These are phyloP conservation scores for Polyommatus iphigenia DNA, from an alignment of 2,888 invertebrate species.

Conservation along the genomic window DNA sequence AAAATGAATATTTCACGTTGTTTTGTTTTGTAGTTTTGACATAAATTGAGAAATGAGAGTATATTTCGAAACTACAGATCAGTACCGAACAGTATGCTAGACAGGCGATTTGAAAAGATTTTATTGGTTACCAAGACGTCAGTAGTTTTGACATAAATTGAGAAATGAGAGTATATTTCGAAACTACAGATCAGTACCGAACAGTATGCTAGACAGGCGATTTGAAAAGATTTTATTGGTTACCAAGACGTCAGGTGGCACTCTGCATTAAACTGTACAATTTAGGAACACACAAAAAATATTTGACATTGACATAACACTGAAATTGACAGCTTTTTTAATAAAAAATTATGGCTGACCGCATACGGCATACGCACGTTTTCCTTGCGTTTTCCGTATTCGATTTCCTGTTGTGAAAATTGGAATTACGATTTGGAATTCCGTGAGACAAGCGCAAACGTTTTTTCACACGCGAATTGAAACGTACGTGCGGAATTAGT, in stretches of 20 bases:
- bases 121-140: not conserved
- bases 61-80: not conserved
- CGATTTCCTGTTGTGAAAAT: no score
- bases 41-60: not conserved
- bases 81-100: not conserved
- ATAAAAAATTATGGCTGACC: no score
- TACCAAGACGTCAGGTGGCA: not conserved
- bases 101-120: not conserved
- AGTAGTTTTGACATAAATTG: not conserved
- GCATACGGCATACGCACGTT: no score
- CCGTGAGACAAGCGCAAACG: no score
- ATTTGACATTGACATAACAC: not conserved
- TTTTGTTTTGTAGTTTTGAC: not conserved
- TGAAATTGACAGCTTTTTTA: not conserved
- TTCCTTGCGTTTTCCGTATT: no score
- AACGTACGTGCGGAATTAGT: no score
- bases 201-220: not conserved
- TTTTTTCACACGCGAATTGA: no score
- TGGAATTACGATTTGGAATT: no score
- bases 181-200: not conserved
- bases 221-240: not conserved
- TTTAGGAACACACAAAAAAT: not conserved
- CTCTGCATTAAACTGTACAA: not conserved
- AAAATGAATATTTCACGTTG: not conserved
- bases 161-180: not conserved